These are phyloP conservation scores for Leucosticte australis DNA, from an alignment of 2,113 vertebrate species.

Conservation along the genomic window DNA sequence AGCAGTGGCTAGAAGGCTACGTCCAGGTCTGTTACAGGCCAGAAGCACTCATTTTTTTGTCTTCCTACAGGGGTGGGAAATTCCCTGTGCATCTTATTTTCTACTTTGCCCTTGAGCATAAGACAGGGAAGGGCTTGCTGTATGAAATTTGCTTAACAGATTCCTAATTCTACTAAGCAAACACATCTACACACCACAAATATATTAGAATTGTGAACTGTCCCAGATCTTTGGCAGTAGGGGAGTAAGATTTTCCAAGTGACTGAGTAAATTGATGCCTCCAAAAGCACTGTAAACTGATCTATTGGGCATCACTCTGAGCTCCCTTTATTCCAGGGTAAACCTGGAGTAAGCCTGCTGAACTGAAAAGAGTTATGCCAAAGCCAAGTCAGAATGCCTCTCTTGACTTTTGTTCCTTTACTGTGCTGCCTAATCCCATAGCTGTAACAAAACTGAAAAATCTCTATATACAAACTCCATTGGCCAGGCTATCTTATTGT, in stretches of 20 bases:
- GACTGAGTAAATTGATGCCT: conserved; percentile 28
- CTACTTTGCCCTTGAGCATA: not conserved
- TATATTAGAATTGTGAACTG: conserved; percentile 6
- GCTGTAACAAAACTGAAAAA: conserved; percentile 14
- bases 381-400: not conserved
- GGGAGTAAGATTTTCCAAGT: conserved; percentile 30
- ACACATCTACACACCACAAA: not conserved
- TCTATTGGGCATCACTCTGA: not conserved
- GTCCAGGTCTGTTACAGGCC: not conserved
- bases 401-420: not conserved
- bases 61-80: not conserved
- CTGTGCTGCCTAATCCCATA: conserved; percentile 10
- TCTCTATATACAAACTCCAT: conserved; percentile 11
- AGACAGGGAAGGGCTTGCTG: not conserved
- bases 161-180: conserved; percentile 42
- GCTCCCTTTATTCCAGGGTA: not conserved
- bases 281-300: conserved; percentile 13
- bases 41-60: not conserved
- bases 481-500: conserved; percentile 33
- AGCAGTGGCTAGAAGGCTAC: not conserved
- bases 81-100: not conserved
- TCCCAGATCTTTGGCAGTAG: not conserved
- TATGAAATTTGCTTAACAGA: conserved; percentile 3
- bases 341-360: conserved; percentile 2
- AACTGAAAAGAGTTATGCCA: not conserved